A percentile compares a stretch with the other conserved stretches of the same genome.
Conservation (phyloP, 2,113 vertebrate genomes). For the Saguinus imperator region DNA sequence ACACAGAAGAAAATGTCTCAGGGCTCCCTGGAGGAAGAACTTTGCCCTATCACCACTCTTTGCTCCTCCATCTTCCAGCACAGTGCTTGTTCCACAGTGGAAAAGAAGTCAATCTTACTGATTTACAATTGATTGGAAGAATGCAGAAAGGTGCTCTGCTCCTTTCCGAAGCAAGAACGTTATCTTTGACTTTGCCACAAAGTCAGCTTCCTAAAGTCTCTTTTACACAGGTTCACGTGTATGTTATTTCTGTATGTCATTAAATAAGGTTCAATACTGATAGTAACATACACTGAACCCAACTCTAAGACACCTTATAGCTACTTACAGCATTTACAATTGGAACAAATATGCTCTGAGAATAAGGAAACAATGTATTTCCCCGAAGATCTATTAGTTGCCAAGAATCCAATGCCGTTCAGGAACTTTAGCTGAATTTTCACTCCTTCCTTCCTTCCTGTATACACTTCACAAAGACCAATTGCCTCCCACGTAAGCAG, state of each 20-base stretch:
- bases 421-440: neutral
- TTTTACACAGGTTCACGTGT: neutral
- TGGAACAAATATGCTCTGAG: neutral
- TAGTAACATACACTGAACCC: neutral
- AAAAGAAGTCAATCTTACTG: accelerated
- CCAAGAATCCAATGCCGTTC: neutral
- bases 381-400: conserved; percentile 42
- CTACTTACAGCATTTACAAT: neutral
- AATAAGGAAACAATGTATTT: neutral
- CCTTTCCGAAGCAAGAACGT: neutral
- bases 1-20: neutral
- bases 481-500: neutral
- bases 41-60: neutral
- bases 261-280: neutral
- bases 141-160: neutral
- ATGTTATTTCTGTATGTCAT: neutral
- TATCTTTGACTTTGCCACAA: no score
- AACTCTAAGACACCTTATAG: neutral
- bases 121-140: neutral
- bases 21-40: neutral
- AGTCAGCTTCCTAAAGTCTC: neutral
- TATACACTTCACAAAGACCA: neutral
- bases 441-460: neutral
- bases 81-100: accelerated
- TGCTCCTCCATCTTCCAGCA: accelerated